Percentiles rank a stretch among this genome's conserved stretches.
Conservation (phyloP, 1,140 invertebrate genomes). For the Drosophila bocki region DNA sequence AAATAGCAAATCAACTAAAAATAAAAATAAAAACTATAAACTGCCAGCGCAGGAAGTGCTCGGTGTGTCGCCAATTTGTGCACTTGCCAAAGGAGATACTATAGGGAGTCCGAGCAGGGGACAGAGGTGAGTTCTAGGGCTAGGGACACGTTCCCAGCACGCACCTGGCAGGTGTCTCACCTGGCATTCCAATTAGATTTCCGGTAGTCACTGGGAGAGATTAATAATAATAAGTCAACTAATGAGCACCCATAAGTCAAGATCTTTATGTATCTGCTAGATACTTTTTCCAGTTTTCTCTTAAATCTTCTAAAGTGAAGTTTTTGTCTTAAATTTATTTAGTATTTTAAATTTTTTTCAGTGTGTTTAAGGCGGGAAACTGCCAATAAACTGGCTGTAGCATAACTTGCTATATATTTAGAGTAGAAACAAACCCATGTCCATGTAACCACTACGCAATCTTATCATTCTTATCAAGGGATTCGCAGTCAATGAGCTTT, state of each 20-base stretch:
- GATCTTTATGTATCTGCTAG: background rate
- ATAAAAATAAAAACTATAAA: conserved; percentile 28
- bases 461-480: conserved; percentile 41
- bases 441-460: conserved; percentile 39
- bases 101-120: conserved; percentile 1
- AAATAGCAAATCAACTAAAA: conserved; percentile 1
- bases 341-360: background rate
- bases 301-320: no score
- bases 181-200: conserved; percentile 2
- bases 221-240: background rate
- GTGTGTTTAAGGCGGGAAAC: background rate
- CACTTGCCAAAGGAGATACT: conserved; percentile 58
- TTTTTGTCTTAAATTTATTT: background rate
- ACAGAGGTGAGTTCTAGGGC: conserved; percentile 9
- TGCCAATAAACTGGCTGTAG: conserved; percentile 6
- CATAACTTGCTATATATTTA: conserved; percentile 1
- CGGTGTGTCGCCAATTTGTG: conserved; percentile 51
- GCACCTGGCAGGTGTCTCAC: conserved; percentile 9
- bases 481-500: conserved; percentile 25
- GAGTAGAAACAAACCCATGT: background rate
- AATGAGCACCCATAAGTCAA: background rate
- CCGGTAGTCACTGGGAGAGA: background rate
- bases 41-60: conserved; percentile 23
- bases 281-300: background rate
- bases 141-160: conserved; percentile 32